phyloP scores from a whole-genome alignment of 2,888 invertebrate species.

The Spodoptera littoralis region DNA sequence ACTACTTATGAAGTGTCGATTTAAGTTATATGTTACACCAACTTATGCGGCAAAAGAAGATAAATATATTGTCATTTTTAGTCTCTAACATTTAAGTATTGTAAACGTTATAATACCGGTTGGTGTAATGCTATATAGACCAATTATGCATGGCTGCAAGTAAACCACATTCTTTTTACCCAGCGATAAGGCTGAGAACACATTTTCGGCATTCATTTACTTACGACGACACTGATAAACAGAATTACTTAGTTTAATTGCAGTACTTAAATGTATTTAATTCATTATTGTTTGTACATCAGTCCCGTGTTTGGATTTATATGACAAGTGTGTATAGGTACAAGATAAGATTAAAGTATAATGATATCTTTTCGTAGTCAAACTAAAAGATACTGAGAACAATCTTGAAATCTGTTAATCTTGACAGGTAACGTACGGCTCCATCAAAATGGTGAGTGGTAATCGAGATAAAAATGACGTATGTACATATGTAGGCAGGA shows the following conservation, averaged over 20 bases:
- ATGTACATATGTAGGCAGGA: background rate
- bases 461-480: constrained; percentile 20
- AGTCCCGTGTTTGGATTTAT: constrained; percentile 14
- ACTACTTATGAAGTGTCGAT: too few relatives aligned
- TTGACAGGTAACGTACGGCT: constrained; percentile 18
- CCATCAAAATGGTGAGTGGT: constrained; percentile 14
- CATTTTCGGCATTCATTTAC: constrained; percentile 1
- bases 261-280: constrained; percentile 6
- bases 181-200: constrained; percentile 14
- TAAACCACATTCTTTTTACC: constrained; percentile 2
- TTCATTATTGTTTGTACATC: constrained; percentile 9
- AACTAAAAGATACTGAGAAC: background rate
- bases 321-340: background rate
- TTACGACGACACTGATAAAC: background rate
- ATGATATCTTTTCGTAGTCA: constrained; percentile 7
- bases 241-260: constrained; percentile 9
- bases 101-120: too few relatives aligned
- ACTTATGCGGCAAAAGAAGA: too few relatives aligned
- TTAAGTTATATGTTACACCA: too few relatives aligned
- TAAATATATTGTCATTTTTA: too few relatives aligned
- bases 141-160: too few relatives aligned
- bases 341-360: constrained; percentile 25
- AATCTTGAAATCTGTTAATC: constrained; percentile 4
- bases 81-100: too few relatives aligned
- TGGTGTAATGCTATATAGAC: too few relatives aligned